Evolutionary conservation across 1,140 invertebrate genomes (phyloP).

Genomic region (Papilio dardanus): DNA sequence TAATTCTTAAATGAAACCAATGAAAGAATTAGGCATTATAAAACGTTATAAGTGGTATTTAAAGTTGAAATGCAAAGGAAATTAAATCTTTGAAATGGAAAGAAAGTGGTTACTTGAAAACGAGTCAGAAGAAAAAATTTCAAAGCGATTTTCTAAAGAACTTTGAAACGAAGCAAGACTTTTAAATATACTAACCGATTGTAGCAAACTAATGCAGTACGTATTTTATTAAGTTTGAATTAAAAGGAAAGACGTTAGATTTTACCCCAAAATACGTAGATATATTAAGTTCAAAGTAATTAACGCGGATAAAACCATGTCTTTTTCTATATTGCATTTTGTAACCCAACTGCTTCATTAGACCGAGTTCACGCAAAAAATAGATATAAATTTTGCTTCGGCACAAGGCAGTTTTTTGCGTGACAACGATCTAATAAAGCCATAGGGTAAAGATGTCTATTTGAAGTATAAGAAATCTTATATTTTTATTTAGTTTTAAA

Average conservation of each 20-base stretch:
- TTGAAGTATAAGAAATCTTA: no score
- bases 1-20: background rate
- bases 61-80: conserved; percentile 14
- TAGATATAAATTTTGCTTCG: no score
- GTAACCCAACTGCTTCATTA: no score
- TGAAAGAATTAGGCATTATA: background rate
- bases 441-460: no score
- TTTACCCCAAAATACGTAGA: no score
- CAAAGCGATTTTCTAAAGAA: conserved; percentile 19
- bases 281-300: background rate
- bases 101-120: conserved; percentile 15
- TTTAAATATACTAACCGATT: background rate
- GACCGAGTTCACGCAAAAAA: no score
- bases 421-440: no score
- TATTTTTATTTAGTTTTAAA: no score
- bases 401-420: no score
- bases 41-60: background rate
- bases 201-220: background rate
- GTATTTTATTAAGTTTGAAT: background rate
- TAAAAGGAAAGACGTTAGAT: background rate
- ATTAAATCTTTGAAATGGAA: conserved; percentile 24
- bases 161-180: background rate
- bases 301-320: no score
- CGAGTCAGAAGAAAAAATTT: conserved; percentile 21
- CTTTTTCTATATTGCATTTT: no score